Percentiles rank a stretch among this genome's conserved stretches.
phyloP scores from a whole-genome alignment of 37 sponge, comb jelly and placozoan genomes.

The Theonella swinhoei region DNA sequence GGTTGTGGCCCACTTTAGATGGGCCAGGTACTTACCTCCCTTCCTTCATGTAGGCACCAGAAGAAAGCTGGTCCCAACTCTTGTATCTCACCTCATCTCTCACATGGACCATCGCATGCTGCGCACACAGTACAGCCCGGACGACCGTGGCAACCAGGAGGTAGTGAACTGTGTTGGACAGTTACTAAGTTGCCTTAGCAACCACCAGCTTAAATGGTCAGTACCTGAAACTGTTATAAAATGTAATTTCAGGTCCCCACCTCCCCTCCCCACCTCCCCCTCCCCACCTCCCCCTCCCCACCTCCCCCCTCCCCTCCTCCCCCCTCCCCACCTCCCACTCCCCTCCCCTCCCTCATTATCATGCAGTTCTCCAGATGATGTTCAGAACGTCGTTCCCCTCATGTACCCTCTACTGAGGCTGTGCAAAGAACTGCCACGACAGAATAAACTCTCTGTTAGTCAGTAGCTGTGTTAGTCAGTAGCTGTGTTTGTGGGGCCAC shows the following conservation, averaged over 20 bases:
- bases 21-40: neutral
- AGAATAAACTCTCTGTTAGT: conserved; percentile 42
- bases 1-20: conserved; percentile 13
- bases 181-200: neutral
- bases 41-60: conserved; percentile 14
- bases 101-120: conserved; percentile 39
- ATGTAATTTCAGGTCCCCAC: too few species aligned
- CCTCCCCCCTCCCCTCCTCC: neutral
- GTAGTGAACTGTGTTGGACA: conserved; percentile 20
- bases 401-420: conserved; percentile 40
- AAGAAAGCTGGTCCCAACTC: conserved; percentile 26
- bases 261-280: too few species aligned
- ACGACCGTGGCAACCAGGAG: conserved; percentile 19
- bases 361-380: conserved; percentile 6
- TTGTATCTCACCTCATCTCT: conserved; percentile 35
- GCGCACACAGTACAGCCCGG: neutral
- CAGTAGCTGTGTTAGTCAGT: too few species aligned
- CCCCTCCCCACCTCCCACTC: neutral
- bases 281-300: neutral
- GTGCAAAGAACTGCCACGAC: conserved; percentile 8
- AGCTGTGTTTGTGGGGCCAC: too few species aligned
- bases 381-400: conserved; percentile 24
- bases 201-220: neutral
- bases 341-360: neutral
- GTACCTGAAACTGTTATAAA: too few species aligned